Evolutionary conservation across 1,140 invertebrate species (phyloP), one percentile per base, ranked within the genome.

Genomic region (Ectropis grisescens): DNA sequence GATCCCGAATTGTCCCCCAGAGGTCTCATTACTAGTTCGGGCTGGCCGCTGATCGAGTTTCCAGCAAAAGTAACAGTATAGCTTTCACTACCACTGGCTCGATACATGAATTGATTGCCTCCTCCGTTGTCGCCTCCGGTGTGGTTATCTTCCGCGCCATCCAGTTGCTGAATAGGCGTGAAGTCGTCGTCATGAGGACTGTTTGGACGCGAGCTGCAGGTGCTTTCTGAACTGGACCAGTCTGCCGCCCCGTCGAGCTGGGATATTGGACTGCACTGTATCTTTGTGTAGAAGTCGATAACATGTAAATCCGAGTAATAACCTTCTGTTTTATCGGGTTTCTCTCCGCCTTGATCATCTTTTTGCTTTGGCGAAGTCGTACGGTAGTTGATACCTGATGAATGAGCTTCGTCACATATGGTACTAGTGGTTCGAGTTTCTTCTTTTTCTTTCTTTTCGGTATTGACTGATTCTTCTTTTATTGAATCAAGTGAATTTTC

Each of bases 61-160:
- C 72, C 70, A 31, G 78, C 66, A 49, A 83, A 80, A 24, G 82
- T 82, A 6, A 83, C 75, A 12, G 81, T 76, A 36, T 79, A 83
- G 15, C 75, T 78, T 29, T 83, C 79, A 13, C 59, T 60, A 10
- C 68, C 82, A 70, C 82, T 79, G 4, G 80, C 80, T 66, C 75
- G 61, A 9, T 83, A 84, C 16, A 85, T 62, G 41, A 80, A 72
- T 29, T 75, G 68, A 22, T 76, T 74, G 42, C 79, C 62, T n/a
- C 35, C 47, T 3, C 54, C 48, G 19, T 66, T 55, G 25, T 72
- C 81, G 57, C 53, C 83, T 44, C 81, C 70, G 6, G 74, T 79
- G 22, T 85, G 85, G 41, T 85, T 83, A 58, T 93, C 91, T 51
- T 88, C 89, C 2, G 89, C 87, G 10, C 91, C 91, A 74, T 93